Evolutionary conservation across 1,140 invertebrate genomes (phyloP), one percentile per base, ranked within the genome.

Genomic region (Temnothorax nylanderi): DNA sequence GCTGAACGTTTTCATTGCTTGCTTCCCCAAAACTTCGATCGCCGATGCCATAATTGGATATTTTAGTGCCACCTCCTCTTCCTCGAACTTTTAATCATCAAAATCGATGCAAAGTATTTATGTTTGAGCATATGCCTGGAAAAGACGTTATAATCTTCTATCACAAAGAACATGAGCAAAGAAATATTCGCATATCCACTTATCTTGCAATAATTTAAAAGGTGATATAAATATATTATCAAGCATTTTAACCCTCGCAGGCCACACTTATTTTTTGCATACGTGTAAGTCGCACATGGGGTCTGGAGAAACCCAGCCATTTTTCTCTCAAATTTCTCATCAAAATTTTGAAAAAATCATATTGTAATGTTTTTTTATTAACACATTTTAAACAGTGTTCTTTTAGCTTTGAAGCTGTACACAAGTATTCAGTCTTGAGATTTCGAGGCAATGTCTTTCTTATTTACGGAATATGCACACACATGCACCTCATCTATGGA

Each of bases 1-100:
- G 37, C 95, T 92, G 81, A 97, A 97, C 2, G 96, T 97, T 91
- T 96, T 96, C 37, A 96, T 88, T 2, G 97, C 96, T 93, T 97
- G 96, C 82, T 95, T 96, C 90, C 96, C 94, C 8, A 97, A 93
- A 21, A 88, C 94, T 77, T 95, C 94, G 78, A 97, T 95, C 76
- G 92, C 92, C 2, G 94, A 88, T 72, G 95, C 92, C 96, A 96
- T 96, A 60, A 76, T 90, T 44, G 26, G 62, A 62, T 18, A 47
- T 62, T 60, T 37, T 34, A 88, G 51, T 32, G 47, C 37, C 10
- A 54, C 32, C 3, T 26, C 32, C 3, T 26, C 3, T 44, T 54
- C 13, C 13, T 54, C 13, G 2, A 56, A 26, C 6, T 44, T 71
- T 71, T 32, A 18, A 69, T 65, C n/a, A 51, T 80, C 32, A n/a